Conservation (phyloP, 2,113 vertebrate species). For the Eleginops maclovinus region DNA sequence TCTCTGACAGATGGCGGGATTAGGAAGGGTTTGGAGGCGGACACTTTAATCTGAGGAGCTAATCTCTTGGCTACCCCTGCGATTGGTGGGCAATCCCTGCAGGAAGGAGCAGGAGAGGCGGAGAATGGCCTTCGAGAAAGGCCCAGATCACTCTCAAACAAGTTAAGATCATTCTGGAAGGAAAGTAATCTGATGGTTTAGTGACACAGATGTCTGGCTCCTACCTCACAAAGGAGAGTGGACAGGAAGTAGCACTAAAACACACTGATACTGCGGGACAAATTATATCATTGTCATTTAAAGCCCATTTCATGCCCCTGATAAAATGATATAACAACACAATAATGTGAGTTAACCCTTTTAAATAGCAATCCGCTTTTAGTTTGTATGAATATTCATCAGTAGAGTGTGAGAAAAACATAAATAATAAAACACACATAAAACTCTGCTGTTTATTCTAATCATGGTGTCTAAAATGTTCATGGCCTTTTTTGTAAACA, state of each 20-base stretch:
- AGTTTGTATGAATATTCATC: too few species aligned
- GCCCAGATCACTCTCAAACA: conserved; percentile 52
- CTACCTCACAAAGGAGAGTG: not conserved
- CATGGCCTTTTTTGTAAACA: too few species aligned
- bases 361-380: too few species aligned
- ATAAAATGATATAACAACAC: too few species aligned
- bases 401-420: too few species aligned
- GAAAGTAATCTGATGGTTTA: conserved; percentile 22
- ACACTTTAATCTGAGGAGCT: conserved; percentile 82
- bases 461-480: too few species aligned
- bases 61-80: conserved; percentile 74
- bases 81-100: conserved; percentile 73
- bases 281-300: too few species aligned
- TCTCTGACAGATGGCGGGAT: conserved; percentile 88
- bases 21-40: conserved; percentile 77
- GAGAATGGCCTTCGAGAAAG: conserved; percentile 33
- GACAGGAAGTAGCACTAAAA: not conserved
- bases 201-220: not conserved
- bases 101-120: conserved; percentile 43
- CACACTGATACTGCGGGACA: too few species aligned
- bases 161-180: conserved; percentile 64
- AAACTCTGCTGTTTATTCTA: too few species aligned
- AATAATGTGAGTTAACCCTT: too few species aligned
- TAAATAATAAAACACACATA: too few species aligned
- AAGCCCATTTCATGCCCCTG: too few species aligned